phyloP scores from a whole-genome alignment of 2,113 vertebrate species.

The Sturnus vulgaris region DNA sequence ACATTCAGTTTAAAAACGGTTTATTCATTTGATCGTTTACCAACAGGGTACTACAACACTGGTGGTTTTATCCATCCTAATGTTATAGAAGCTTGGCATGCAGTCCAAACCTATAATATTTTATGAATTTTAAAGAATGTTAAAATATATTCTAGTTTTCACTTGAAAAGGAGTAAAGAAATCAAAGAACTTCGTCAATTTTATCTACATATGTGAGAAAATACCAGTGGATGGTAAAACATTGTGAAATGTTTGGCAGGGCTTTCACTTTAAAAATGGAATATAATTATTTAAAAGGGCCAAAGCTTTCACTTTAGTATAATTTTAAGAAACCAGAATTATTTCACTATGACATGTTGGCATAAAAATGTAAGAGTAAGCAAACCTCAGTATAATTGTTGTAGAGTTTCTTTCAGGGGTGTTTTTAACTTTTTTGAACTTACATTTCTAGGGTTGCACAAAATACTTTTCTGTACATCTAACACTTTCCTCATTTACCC shows the following conservation, averaged over 20 bases:
- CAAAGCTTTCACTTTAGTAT: not conserved
- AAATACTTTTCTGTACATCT: not conserved
- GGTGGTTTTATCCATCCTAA: not conserved
- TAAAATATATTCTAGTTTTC: not conserved
- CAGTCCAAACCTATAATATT: not conserved
- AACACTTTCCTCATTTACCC: not conserved
- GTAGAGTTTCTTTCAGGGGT: not conserved
- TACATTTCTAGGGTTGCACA: not conserved
- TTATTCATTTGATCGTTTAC: not conserved
- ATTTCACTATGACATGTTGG: not conserved
- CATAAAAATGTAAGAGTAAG: not conserved
- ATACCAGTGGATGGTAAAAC: not conserved
- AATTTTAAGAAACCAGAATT: not conserved
- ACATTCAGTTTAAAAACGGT: not conserved
- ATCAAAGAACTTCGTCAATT: not conserved
- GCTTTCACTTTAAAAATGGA: not conserved
- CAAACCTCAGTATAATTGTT: not conserved
- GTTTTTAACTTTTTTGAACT: not conserved
- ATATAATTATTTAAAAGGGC: not conserved
- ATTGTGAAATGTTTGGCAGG: not conserved
- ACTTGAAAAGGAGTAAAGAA: not conserved
- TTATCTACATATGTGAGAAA: not conserved
- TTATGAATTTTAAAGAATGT: not conserved
- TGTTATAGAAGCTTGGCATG: not conserved
- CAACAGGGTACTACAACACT: not conserved